Base-by-base conservation (phyloP, 1,140 invertebrate species). In the Meteorus sp. region DNA sequence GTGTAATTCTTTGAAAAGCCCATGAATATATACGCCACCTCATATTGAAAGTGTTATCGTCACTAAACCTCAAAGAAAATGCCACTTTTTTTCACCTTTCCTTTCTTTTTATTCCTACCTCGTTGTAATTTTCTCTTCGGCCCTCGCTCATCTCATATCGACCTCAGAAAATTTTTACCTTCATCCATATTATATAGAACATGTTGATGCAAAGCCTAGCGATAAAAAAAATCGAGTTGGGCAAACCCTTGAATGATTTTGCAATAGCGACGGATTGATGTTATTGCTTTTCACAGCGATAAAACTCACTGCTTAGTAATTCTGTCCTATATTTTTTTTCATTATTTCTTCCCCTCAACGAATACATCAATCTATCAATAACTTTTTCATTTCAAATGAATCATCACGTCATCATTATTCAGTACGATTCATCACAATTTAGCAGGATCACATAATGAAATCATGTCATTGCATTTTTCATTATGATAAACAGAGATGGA, bases 1-100 rank as follows among this genome's bases (percentile, higher is more conserved):
- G 45, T 58, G 29, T 50, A 15, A 58, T 51, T 58, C 56, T 58
- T 58, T 58, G 56, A 41, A 22, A 43, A 50, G 15, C 55, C 22
- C 45, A 31, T 41, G 48, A 35, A 37, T 39, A 50, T 50, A 57
- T 19, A 48, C 54, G 19, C 37, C 2, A 19, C 51, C 20, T 13
- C 19, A 53, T 53, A 45, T 51, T 58, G 39, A 43, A 58, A 51
- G 56, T 47, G 51, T 51, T 56, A 56, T 56, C 56, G 13, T 51
- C 20, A 15, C 50, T 8, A 41, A 39, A 19, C 29, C 56, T 51
- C 56, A 58, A 58, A 58, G 56, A 23, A 41, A 37, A 33, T 15
- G 9, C 20, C 44, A 19, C 29, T 43, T 41, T 50, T 31, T 41
- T 39, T 8, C 13, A 3, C 2, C 3, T 19, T 44, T 44, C 22